Conservation (phyloP, 92 coral and sea anemone genomes). For the Bergia puertoricense region DNA sequence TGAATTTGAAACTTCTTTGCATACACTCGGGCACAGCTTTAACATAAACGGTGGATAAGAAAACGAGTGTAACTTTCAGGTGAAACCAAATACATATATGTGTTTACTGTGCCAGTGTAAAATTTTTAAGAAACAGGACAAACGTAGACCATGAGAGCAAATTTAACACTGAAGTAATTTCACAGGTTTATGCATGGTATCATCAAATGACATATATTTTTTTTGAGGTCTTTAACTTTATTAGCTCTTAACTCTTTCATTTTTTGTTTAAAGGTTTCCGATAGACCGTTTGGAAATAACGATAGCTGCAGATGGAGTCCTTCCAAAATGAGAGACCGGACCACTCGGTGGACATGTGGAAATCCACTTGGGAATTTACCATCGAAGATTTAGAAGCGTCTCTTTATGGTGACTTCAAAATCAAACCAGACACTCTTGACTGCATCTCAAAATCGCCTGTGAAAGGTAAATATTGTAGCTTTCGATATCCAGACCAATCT, state of each 20-base stretch:
- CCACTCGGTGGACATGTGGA: slow-evolving; percentile 5
- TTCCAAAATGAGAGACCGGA: neutral
- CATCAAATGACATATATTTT: neutral
- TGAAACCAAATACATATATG: neutral
- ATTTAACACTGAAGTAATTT: neutral
- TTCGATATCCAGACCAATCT: neutral
- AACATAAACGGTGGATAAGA: neutral
- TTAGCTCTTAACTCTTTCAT: neutral
- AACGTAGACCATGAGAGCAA: neutral
- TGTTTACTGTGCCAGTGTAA: neutral
- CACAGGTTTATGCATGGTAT: neutral
- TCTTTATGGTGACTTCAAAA: slow-evolving; percentile 8
- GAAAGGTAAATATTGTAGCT: neutral
- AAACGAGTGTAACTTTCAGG: neutral
- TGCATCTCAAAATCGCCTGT: neutral
- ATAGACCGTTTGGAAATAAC: neutral
- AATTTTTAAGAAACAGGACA: neutral
- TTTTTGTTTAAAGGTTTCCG: neutral
- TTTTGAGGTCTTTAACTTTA: neutral
- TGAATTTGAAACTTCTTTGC: neutral
- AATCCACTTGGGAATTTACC: slow-evolving; percentile 38
- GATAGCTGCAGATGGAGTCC: neutral
- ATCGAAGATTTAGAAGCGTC: neutral
- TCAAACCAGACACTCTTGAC: neutral
- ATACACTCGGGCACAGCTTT: neutral